These are phyloP conservation scores for Theonella swinhoei DNA, from an alignment of 37 sponge, comb jelly and placozoan species.

Conservation along the genomic window DNA sequence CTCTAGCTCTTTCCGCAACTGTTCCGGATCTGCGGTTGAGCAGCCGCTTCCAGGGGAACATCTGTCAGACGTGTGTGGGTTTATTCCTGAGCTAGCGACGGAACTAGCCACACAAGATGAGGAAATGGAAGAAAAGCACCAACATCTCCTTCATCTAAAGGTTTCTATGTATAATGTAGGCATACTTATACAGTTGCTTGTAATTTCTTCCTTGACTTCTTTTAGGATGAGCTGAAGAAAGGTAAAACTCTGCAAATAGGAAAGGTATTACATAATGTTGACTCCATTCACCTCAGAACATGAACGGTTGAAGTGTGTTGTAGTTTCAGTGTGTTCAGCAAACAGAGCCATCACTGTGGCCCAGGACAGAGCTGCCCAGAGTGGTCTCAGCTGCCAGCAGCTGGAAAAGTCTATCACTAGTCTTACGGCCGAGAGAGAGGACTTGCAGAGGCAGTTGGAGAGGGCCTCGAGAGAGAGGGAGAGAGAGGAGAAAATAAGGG, in stretches of 20 bases:
- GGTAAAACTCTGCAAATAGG: neutral
- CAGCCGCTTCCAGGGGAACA: no score
- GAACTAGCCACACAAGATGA: slow-evolving; percentile 26
- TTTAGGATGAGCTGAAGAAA: slow-evolving; percentile 6
- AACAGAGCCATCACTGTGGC: slow-evolving; percentile 29
- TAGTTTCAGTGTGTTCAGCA: neutral
- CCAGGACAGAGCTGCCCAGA: slow-evolving; percentile 2
- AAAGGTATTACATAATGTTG: neutral
- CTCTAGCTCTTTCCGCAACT: no score
- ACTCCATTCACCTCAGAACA: no score
- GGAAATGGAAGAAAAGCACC: slow-evolving; percentile 23
- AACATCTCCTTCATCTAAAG: neutral
- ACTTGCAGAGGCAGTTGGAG: neutral
- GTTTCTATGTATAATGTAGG: no score
- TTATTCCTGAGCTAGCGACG: slow-evolving; percentile 29
- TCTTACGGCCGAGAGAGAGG: neutral
- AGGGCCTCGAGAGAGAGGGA: neutral
- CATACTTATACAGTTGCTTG: neutral
- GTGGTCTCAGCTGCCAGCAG: neutral
- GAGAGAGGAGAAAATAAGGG: neutral
- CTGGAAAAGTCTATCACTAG: slow-evolving; percentile 6
- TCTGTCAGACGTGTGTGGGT: slow-evolving; percentile 1
- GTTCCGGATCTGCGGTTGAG: no score
- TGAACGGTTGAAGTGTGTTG: neutral
- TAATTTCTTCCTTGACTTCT: no score